Evolutionary conservation across 2,797 vertebrate genomes (phyloP), one percentile per base, ranked within the genome.

Genomic region (Antennarius maculatus): DNA sequence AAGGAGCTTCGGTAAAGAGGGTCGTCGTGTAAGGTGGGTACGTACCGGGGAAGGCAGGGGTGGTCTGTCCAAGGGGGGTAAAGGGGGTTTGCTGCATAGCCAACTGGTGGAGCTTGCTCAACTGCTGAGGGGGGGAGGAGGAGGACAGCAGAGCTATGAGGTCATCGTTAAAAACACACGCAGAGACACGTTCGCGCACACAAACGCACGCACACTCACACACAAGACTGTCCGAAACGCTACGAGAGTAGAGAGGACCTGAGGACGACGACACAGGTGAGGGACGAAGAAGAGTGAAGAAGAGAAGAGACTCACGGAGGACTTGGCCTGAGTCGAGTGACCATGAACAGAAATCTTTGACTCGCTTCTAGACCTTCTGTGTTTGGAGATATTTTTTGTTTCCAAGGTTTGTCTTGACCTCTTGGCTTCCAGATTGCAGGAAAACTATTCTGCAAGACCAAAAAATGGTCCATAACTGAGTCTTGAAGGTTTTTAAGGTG

Each of bases 61-160:
- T 97, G 96, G 96, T 97, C 96, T 97, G 96, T 97, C 96, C 96
- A 86, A 97, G 96, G 94, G 96, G 95, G 96, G 95, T 96, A 97
- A 97, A 97, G 90, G 96, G 96, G 96, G 95, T 95, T 96, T 97
- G 96, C 96, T 97, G 96, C 96, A 97, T 96, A 96, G 96, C 96
- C 96, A 97, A 94, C 96, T 97, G 97, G 96, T 97, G 96, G 95
- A 97, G 96, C 96, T 97, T 97, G 96, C 95, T 98, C 96, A 98
- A 96, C 96, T 98, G 96, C 96, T 97, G 95, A 94, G 89, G 96
- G 96, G 91, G 95, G 95, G 94, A 90, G 91, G 89, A 92, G 97
- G 96, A 97, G 96, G 97, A 98, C 95, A 98, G 92, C 95, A 98
- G 95, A 97, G 93, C 97, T 97, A 97, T 97, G 95, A 98, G 96